Conservation (phyloP, 2,113 vertebrate species). For the Apeltes quadracus region DNA sequence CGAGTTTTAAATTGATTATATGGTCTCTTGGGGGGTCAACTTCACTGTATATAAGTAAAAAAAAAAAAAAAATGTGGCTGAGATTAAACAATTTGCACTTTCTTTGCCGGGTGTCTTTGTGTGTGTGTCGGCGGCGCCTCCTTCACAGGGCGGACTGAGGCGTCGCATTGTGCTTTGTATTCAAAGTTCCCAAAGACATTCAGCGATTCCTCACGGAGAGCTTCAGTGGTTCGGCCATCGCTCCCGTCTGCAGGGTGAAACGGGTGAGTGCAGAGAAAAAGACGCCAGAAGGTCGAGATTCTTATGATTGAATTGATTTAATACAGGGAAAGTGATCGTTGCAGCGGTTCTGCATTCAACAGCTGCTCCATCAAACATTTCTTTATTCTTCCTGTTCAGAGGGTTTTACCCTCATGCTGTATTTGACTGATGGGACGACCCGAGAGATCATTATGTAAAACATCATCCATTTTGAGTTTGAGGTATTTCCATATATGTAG, state of each 20-base stretch:
- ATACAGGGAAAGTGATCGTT: background rate
- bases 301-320: background rate
- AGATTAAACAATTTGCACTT: conserved; percentile 86
- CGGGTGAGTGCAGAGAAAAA: background rate
- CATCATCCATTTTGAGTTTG: background rate
- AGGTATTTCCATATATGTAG: background rate
- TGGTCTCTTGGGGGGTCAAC: conserved; percentile 70
- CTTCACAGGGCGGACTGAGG: background rate
- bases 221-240: background rate
- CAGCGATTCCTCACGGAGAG: background rate
- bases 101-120: conserved; percentile 27
- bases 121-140: conserved; percentile 21
- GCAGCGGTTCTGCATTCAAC: background rate
- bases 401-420: fast-evolving
- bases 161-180: conserved; percentile 67
- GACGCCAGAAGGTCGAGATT: background rate
- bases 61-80: conserved; percentile 69
- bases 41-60: conserved; percentile 80
- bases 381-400: background rate
- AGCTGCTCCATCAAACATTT: background rate
- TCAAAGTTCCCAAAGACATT: conserved; percentile 27
- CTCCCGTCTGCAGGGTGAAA: background rate
- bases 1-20: conserved; percentile 68
- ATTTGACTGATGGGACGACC: background rate
- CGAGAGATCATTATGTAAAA: background rate